Evolutionary conservation across 2,113 vertebrate species (phyloP).

Genomic region (Pedionomus torquatus): DNA sequence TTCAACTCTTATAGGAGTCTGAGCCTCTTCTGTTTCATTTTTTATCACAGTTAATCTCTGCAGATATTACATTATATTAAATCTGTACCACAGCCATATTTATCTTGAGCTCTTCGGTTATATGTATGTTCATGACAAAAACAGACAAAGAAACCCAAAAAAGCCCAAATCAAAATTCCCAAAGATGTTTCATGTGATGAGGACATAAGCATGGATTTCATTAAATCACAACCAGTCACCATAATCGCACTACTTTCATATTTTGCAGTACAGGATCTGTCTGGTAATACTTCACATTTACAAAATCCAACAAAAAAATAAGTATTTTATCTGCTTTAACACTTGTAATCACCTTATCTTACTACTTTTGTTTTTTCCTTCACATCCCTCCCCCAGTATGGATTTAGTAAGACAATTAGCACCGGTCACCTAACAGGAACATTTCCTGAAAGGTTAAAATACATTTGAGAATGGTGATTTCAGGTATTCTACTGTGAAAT

Average conservation of each 20-base stretch:
- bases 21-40: slow-evolving; percentile 12
- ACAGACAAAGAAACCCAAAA: neutral
- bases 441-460: slow-evolving; percentile 4
- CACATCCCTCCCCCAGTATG: neutral
- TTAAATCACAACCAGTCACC: neutral
- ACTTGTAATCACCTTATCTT: neutral
- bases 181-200: neutral
- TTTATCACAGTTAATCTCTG: slow-evolving; percentile 25
- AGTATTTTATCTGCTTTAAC: neutral
- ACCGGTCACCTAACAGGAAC: neutral
- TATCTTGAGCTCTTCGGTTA: slow-evolving; percentile 2
- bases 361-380: neutral
- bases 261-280: neutral
- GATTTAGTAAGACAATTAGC: neutral
- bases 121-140: neutral
- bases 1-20: neutral
- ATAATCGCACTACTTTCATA: neutral
- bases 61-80: slow-evolving; percentile 12
- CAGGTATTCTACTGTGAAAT: neutral
- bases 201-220: neutral
- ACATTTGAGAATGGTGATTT: neutral
- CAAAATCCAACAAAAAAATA: neutral
- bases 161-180: neutral
- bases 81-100: neutral
- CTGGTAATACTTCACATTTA: neutral